Percentiles rank a stretch among this genome's conserved stretches.
phyloP scores from a whole-genome alignment of 1,140 invertebrate species.

The Apis cerana region DNA sequence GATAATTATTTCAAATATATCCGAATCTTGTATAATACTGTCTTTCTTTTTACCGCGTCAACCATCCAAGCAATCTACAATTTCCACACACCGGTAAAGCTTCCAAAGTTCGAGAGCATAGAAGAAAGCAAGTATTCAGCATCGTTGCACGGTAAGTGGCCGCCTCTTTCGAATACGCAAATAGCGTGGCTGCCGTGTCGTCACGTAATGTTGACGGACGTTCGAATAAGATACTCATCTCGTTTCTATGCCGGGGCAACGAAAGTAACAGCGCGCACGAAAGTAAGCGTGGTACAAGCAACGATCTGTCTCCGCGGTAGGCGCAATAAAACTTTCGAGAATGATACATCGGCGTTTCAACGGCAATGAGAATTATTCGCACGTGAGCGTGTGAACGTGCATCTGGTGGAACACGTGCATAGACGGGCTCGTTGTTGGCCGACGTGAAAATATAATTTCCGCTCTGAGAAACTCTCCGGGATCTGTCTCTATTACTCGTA shows the following conservation, averaged over 20 bases:
- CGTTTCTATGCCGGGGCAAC: too few relatives aligned
- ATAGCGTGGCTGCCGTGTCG: neutral
- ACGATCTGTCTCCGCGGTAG: slow-evolving; percentile 17
- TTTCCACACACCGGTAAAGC: neutral
- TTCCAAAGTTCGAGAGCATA: neutral
- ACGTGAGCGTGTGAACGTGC: slow-evolving; percentile 33
- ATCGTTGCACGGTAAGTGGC: too few relatives aligned
- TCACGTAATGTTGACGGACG: neutral
- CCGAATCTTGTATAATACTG: too few relatives aligned
- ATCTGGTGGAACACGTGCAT: slow-evolving; percentile 5
- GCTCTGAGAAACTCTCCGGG: slow-evolving; percentile 61
- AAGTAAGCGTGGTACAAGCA: neutral
- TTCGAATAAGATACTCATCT: slow-evolving; percentile 4
- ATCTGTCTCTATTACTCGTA: slow-evolving; percentile 69
- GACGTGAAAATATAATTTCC: slow-evolving; percentile 76
- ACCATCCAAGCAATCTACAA: too few relatives aligned
- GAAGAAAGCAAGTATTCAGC: neutral
- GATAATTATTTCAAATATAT: too few relatives aligned
- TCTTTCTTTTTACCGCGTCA: too few relatives aligned
- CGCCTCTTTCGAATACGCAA: too few relatives aligned
- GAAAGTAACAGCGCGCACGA: slow-evolving; percentile 25
- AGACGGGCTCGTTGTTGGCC: slow-evolving; percentile 13
- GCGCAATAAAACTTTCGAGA: slow-evolving; percentile 29
- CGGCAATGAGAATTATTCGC: slow-evolving; percentile 40
- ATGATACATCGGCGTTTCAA: slow-evolving; percentile 30